phyloP scores from a whole-genome alignment of 23 tunicate species.

The Trididemnum clinides region DNA sequence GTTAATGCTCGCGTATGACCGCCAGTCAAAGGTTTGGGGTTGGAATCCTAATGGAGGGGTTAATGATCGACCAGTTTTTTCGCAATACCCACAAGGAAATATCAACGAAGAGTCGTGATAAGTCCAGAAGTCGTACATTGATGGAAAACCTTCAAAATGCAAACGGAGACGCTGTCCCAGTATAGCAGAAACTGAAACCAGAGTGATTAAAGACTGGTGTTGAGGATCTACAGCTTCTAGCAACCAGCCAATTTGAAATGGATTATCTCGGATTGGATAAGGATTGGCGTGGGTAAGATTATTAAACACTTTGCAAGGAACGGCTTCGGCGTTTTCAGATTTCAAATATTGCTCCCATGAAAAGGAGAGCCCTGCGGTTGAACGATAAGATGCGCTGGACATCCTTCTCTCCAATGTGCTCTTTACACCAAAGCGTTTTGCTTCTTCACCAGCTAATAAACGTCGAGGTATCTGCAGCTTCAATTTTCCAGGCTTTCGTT shows the following conservation, averaged over 20 bases:
- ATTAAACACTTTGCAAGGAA: slow-evolving; percentile 30
- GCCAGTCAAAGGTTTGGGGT: slow-evolving; percentile 52
- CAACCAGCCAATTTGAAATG: slow-evolving; percentile 48
- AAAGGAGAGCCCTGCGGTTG: too few species aligned
- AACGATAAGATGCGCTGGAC: too few species aligned
- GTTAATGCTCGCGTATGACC: slow-evolving; percentile 17
- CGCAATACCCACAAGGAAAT: slow-evolving; percentile 86
- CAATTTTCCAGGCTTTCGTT: too few species aligned
- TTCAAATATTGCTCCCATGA: slow-evolving; percentile 60
- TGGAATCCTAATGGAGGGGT: slow-evolving; percentile 58
- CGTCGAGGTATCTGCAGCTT: too few species aligned
- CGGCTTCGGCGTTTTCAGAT: slow-evolving; percentile 49
- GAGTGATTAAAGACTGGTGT: slow-evolving; percentile 62
- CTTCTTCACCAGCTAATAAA: too few species aligned
- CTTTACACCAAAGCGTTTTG: too few species aligned
- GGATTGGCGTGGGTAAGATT: slow-evolving; percentile 15
- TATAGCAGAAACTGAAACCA: slow-evolving; percentile 51
- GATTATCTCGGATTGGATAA: slow-evolving; percentile 22
- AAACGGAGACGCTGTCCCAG: slow-evolving; percentile 64
- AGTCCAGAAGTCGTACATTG: slow-evolving; percentile 73
- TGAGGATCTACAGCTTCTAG: slow-evolving; percentile 84
- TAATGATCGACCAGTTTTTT: slow-evolving; percentile 53
- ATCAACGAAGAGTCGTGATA: slow-evolving; percentile 71
- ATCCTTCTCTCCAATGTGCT: too few species aligned
- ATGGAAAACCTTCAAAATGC: slow-evolving; percentile 74